Base-by-base conservation (phyloP, 2,797 vertebrate species). In the Glossophaga mutica region DNA sequence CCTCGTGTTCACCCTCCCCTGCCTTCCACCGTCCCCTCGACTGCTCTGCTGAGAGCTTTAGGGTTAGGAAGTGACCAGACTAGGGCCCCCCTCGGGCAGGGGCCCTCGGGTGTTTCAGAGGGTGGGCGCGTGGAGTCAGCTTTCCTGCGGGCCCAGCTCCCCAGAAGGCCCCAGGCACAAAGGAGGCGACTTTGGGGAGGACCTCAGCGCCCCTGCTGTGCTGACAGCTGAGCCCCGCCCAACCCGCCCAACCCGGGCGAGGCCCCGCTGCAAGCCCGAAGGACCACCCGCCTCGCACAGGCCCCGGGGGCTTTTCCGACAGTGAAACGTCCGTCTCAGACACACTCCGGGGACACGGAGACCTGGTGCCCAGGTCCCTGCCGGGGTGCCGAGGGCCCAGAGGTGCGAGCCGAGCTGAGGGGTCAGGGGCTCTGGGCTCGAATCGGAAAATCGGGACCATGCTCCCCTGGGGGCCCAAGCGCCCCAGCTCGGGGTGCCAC, bases 381-480 rank as follows among this genome's bases (percentile, higher is more conserved):
- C 16, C 65, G 6, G 46, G 59, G 24, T 2, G 16, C 5, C 0
- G 19, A 44, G 0, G 42, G 9, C 52, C 21, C 52, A 9, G 46
- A 16, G 34, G 68, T 8, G 3, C 59, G 15, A 19, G 92, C n/a
- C 42, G 68, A 57, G 32, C n/a, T 24, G n/a, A 76, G 21, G 26
- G 15, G 22, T 15, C 3, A 0, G 26, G 16, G 37, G 12, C 37
- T 79, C 73, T 65, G 2, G 2, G 37, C 34, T n/a, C n/a, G n/a
- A n/a, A n/a, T n/a, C n/a, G n/a, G n/a, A n/a, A n/a, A n/a, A n/a
- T n/a, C n/a, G n/a, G n/a, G n/a, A n/a, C n/a, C n/a, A n/a, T n/a
- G n/a, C n/a, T 68, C 12, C 7, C 0, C 10, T 0, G 9, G n/a
- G 70, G 21, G 14, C 10, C 6, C 0, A 3, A 8, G 26, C 0